Base-by-base conservation (phyloP, 2,113 vertebrate species). In the Dipodomys spectabilis region DNA sequence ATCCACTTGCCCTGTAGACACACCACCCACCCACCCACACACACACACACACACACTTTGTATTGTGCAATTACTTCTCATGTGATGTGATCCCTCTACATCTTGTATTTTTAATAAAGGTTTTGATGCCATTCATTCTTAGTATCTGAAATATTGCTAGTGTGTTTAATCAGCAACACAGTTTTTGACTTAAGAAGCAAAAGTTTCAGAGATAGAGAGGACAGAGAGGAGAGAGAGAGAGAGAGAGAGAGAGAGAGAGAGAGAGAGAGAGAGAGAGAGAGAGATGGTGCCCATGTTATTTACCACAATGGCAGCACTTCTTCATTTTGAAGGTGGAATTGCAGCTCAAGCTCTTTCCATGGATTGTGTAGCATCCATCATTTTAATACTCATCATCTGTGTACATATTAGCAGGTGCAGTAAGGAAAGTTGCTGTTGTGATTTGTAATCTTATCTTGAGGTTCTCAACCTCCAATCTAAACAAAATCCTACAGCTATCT, bases 361-460 rank as follows among this genome's bases (percentile, higher is more conserved):
- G 0, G 44, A 15, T 6, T 23, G n/a, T 10, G 30, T 62, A 49
- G 15, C 2, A 8, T 11, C 1, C 12, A 57, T 68, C 28, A 91
- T 28, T 88, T 75, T 69, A 75, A 35, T 45, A 72, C 7, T 39
- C 4, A 23, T 1, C 7, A 64, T 30, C 32, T 53, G 23, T 53
- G 68, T 35, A 53, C 77, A 22, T 30, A 30, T 72, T 67, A 25
- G 68, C 27, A 92, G 30, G 16, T 35, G 8, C 49, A 92, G 16
- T 28, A 67, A 77, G 81, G 92, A 94, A 93, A 28, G 28, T 16
- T 73, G 86, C 67, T 80, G 30, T 67, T 92, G 32, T 73, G 39
- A 79, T 88, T 69, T 53, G 27, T 45, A 90, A 74, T 30, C 71
- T 53, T 32, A n/a, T 62, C 68, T 82, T 78, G 15, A 1, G 71